These are phyloP conservation scores for Euspilapteryx auroguttella DNA, from an alignment of 2,888 invertebrate species.

Conservation along the genomic window DNA sequence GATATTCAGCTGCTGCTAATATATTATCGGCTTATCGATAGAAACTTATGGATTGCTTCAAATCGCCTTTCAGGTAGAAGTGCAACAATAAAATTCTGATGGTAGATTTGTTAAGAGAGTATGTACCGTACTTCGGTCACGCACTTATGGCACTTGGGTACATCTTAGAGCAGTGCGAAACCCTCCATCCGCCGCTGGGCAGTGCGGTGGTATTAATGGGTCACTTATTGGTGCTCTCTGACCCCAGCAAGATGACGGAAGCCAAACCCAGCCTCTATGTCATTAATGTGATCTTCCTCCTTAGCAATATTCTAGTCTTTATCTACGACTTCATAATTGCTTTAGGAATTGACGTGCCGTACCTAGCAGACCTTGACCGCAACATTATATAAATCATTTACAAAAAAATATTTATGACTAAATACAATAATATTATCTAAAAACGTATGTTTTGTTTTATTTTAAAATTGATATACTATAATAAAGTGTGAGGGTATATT, in stretches of 20 bases:
- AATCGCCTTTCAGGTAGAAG: no score
- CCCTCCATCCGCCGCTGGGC: slow-evolving; percentile 24
- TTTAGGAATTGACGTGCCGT: slow-evolving; percentile 8
- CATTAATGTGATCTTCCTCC: slow-evolving; percentile 25
- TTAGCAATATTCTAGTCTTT: slow-evolving; percentile 28
- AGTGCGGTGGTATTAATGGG: slow-evolving; percentile 35
- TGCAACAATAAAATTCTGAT: no score
- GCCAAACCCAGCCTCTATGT: slow-evolving; percentile 19
- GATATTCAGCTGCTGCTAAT: no score
- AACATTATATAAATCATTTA: neutral
- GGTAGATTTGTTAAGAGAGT: slow-evolving; percentile 10
- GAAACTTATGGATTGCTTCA: no score
- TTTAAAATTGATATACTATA: no score
- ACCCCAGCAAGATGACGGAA: slow-evolving; percentile 19
- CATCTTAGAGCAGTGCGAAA: slow-evolving; percentile 26
- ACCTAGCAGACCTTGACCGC: slow-evolving; percentile 6
- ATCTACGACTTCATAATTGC: slow-evolving; percentile 22
- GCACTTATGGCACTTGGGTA: slow-evolving; percentile 36
- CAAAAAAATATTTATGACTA: no score
- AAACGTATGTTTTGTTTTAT: no score
- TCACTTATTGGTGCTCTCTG: slow-evolving; percentile 26
- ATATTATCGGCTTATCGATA: no score
- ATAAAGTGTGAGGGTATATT: no score
- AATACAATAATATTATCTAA: no score
- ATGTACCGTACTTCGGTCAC: slow-evolving; percentile 32